Conservation (phyloP, 1,140 invertebrate genomes). For the Ceratina australensis region DNA sequence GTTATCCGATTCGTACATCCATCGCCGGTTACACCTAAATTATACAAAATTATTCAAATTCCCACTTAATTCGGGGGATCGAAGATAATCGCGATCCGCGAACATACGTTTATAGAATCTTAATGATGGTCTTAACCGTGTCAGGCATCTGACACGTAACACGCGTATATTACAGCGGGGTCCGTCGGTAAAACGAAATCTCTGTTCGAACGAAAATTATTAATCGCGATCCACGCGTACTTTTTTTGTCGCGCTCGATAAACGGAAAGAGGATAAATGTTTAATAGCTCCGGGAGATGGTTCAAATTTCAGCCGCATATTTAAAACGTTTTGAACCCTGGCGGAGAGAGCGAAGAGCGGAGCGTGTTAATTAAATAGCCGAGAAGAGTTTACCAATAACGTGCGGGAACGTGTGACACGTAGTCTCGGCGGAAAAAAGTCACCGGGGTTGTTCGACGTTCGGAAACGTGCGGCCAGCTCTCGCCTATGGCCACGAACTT, state of each 20-base stretch:
- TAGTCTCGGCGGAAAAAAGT: constrained; percentile 36
- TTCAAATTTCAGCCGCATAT: not conserved
- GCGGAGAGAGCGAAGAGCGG: constrained; percentile 5
- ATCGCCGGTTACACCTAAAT: not conserved
- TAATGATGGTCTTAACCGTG: constrained; percentile 18
- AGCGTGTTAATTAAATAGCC: constrained; percentile 64
- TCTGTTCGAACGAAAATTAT: constrained; percentile 5
- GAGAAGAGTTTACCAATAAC: constrained; percentile 65
- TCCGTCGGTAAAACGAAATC: not conserved
- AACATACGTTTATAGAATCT: constrained; percentile 23
- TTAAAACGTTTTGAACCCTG: not conserved
- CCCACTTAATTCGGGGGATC: not conserved
- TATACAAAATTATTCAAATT: constrained; percentile 36
- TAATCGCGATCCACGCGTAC: not conserved
- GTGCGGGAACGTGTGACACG: constrained; percentile 53
- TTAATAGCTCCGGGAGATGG: not conserved
- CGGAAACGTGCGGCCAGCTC: constrained; percentile 55
- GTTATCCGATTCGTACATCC: constrained; percentile 7
- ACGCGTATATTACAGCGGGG: not conserved
- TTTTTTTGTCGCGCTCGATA: not conserved
- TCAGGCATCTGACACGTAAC: not conserved
- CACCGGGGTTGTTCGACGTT: constrained; percentile 49
- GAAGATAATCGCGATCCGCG: constrained; percentile 29
- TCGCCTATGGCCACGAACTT: constrained; percentile 52
- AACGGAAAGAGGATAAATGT: not conserved